A percentile compares a stretch with the other conserved stretches of the same genome.
These are phyloP conservation scores for Philaethria dido DNA, from an alignment of 2,888 invertebrate genomes.

Conservation along the genomic window DNA sequence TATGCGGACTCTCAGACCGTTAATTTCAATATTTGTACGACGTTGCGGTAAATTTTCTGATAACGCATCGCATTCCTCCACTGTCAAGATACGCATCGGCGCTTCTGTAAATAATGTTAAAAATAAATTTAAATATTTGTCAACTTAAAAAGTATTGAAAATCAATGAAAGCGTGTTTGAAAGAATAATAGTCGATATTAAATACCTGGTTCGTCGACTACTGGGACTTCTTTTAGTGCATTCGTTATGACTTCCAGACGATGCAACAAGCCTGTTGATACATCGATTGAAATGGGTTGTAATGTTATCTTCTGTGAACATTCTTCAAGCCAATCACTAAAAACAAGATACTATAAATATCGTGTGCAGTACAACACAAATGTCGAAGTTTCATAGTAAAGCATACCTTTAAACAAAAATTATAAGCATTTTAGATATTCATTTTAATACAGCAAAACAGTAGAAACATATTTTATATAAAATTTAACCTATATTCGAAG, in stretches of 20 bases:
- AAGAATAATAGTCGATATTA: background rate
- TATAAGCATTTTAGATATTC: no score
- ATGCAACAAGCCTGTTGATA: constrained; percentile 63
- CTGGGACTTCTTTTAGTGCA: constrained; percentile 53
- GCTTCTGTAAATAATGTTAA: constrained; percentile 48
- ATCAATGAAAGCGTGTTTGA: no score
- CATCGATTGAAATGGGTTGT: constrained; percentile 54
- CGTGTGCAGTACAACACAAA: background rate
- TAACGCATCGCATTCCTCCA: constrained; percentile 72
- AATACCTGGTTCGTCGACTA: constrained; percentile 50
- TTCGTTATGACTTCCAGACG: constrained; percentile 51
- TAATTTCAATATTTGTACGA: constrained; percentile 51
- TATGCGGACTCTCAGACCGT: constrained; percentile 53
- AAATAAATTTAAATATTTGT: background rate
- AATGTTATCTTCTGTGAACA: constrained; percentile 54
- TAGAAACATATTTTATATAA: background rate
- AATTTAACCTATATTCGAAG: constrained; percentile 68
- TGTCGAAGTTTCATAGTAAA: background rate
- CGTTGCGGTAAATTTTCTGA: constrained; percentile 65
- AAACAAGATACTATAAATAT: constrained; percentile 10
- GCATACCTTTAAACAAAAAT: no score
- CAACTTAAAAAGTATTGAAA: no score
- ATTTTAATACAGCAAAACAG: constrained; percentile 1
- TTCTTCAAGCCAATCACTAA: constrained; percentile 73
- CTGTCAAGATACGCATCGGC: constrained; percentile 61